These are phyloP conservation scores for Ciconia maguari DNA, from an alignment of 2,113 vertebrate genomes.

Conservation along the genomic window DNA sequence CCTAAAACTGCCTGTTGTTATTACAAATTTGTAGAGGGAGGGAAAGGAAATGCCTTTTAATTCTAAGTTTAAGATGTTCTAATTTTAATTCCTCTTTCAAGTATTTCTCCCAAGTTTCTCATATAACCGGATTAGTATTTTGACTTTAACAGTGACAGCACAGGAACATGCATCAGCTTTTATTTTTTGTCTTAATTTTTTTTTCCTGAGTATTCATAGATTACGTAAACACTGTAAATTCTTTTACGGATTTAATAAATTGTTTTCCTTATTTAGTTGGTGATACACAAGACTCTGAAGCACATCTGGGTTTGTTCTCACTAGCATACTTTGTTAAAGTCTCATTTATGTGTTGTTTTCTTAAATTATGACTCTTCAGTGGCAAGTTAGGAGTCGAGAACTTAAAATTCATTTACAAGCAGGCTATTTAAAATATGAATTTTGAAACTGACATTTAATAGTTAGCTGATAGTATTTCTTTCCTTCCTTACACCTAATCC, in stretches of 20 bases:
- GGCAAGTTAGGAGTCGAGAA: not conserved
- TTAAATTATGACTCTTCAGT: not conserved
- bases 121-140: not conserved
- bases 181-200: not conserved
- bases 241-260: not conserved
- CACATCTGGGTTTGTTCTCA: not conserved
- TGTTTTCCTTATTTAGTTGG: not conserved
- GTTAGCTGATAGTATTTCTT: not conserved
- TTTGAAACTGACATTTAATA: not conserved
- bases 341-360: not conserved
- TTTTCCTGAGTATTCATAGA: not conserved
- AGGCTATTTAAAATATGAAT: not conserved
- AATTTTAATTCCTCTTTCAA: not conserved
- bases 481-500: not conserved
- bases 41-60: not conserved
- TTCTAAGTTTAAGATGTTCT: not conserved
- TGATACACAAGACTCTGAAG: not conserved
- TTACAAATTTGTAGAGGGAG: not conserved
- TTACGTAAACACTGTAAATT: not conserved
- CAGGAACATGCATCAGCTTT: not conserved
- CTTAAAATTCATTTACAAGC: not conserved
- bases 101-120: not conserved
- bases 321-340: not conserved
- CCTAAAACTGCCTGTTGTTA: not conserved
- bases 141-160: not conserved